Base-by-base conservation (phyloP, 2,888 invertebrate species). In the Oegoconia quadripuncta region DNA sequence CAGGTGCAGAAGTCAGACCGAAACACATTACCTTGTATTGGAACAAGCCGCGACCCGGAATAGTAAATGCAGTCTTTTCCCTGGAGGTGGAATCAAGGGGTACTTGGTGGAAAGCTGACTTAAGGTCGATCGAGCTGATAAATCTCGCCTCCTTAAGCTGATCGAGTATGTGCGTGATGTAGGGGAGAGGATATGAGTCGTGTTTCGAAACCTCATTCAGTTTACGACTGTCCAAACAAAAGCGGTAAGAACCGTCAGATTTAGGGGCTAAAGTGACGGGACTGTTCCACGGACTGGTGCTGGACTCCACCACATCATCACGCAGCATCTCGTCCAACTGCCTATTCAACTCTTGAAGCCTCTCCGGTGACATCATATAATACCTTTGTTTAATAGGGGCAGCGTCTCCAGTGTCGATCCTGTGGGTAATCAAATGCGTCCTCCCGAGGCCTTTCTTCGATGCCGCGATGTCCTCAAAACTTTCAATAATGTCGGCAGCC, bases 331-430 rank as follows among this genome's bases (percentile, higher is more conserved):
- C 29, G 7, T 37, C 29, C 3, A 53, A 17, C 25, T 53, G 40
- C 25, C 49, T 45, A 2, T 20, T 26, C 3, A 51, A 5, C 6
- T 46, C 34, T n/a, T 28, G 14, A 37, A 42, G 41, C 39, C 50
- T 58, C 25, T 49, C 52, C 0, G 52, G 54, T 5, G 54, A 51
- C 41, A 58, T 34, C 1, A 50, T 13, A 29, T 58, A 55, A 26
- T 50, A 51, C 5, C 58, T 23, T 27, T 55, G 54, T 11, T 40
- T 31, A 18, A 54, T 48, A 17, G 56, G 56, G 0, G 20, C 20
- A 13, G 51, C 32, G 25, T 51, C 39, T 2, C 52, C 51, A 25
- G 54, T 54, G 27, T 55, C 44, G 12, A 56, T 54, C 8, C 13
- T 11, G 34, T 56, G 56, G 0, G 23, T 35, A 8, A 50, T 43